Percentiles rank a stretch among this genome's conserved stretches.
phyloP scores from a whole-genome alignment of 1,140 invertebrate genomes.

The Lasioglossum albipes region DNA sequence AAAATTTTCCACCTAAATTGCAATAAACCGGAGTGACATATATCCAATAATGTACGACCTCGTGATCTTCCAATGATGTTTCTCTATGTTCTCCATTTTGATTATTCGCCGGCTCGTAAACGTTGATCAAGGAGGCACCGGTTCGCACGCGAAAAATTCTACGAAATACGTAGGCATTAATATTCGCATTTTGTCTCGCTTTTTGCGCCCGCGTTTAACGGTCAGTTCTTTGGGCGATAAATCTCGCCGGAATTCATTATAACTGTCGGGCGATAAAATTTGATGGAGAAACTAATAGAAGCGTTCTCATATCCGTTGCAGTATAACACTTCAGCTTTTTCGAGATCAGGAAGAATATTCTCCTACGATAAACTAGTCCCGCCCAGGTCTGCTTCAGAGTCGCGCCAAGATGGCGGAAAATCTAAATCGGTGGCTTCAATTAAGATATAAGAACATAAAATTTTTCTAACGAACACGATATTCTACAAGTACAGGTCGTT shows the following conservation, averaged over 20 bases:
- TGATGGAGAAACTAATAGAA: slow-evolving; percentile 3
- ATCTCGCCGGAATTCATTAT: slow-evolving; percentile 29
- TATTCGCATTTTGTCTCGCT: background rate
- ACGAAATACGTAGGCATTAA: slow-evolving; percentile 13
- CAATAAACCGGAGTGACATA: too few relatives aligned
- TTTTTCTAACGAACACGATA: too few relatives aligned
- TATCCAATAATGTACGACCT: background rate
- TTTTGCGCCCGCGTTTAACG: slow-evolving; percentile 20
- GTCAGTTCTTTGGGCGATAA: slow-evolving; percentile 13
- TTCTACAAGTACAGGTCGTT: too few relatives aligned
- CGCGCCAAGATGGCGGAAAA: background rate
- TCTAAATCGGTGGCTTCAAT: background rate
- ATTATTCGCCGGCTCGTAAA: background rate
- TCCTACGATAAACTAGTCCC: background rate
- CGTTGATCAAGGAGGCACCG: slow-evolving; percentile 6
- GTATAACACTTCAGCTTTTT: background rate
- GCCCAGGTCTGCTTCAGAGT: background rate
- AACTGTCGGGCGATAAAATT: slow-evolving; percentile 26
- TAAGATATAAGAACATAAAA: too few relatives aligned
- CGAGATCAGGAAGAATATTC: background rate
- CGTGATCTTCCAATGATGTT: too few relatives aligned
- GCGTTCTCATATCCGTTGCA: background rate
- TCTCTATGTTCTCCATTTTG: background rate
- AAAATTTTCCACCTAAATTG: too few relatives aligned
- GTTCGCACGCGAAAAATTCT: slow-evolving; percentile 8